Evolutionary conservation across 2,888 invertebrate genomes (phyloP).

Genomic region (Ptilodon capucinus): DNA sequence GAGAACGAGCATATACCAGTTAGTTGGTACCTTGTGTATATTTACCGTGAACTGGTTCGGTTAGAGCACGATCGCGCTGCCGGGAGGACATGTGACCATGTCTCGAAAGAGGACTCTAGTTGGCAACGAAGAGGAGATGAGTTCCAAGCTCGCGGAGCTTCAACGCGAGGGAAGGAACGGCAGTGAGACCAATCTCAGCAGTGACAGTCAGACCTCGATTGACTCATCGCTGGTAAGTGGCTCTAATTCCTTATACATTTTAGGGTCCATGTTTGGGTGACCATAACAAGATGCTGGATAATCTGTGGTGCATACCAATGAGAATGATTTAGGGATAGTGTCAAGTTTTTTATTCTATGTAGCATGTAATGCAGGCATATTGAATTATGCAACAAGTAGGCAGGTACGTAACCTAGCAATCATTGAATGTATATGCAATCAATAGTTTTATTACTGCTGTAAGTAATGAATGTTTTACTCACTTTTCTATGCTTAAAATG

Average conservation of each 20-base stretch:
- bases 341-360: neutral
- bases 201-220: conserved; percentile 38
- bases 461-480: neutral
- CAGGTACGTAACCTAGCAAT: no score
- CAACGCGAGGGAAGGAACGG: conserved; percentile 58
- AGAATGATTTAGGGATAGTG: no score
- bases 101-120: conserved; percentile 68
- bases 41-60: neutral
- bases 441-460: neutral
- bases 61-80: conserved; percentile 7
- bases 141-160: conserved; percentile 52
- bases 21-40: neutral
- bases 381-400: neutral
- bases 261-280: no score
- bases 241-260: neutral
- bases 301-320: no score
- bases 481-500: neutral
- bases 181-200: conserved; percentile 54
- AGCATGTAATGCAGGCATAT: neutral
- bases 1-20: neutral
- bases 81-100: conserved; percentile 65
- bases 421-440: neutral
- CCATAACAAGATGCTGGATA: no score
- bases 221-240: conserved; percentile 51
- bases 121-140: conserved; percentile 61